These are phyloP conservation scores for Drosophila tani DNA, from an alignment of 1,140 invertebrate genomes.

Conservation along the genomic window DNA sequence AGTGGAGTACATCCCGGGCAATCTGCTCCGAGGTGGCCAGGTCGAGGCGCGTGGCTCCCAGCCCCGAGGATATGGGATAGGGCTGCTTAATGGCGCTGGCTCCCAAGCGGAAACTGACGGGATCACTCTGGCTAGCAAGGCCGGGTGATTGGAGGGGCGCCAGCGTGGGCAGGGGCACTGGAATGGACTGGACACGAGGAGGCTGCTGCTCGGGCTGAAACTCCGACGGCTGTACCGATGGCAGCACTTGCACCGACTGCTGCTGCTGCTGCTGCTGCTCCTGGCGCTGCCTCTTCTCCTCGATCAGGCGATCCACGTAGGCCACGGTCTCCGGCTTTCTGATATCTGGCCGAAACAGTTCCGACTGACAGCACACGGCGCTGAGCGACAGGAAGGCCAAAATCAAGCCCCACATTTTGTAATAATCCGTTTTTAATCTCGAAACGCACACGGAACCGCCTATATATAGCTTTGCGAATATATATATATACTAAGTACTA, in stretches of 20 bases:
- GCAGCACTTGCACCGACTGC: neutral
- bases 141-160: constrained; percentile 23
- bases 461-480: constrained; percentile 15
- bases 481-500: constrained; percentile 24
- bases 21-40: constrained; percentile 58
- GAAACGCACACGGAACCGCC: constrained; percentile 23
- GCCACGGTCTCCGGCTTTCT: constrained; percentile 37
- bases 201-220: neutral
- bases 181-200: neutral
- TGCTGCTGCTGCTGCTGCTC: neutral
- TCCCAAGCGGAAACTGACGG: neutral
- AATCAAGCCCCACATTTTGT: constrained; percentile 54
- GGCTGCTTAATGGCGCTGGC: neutral
- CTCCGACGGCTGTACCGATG: neutral
- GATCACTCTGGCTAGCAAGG: constrained; percentile 18
- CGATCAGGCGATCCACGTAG: neutral
- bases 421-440: constrained; percentile 47
- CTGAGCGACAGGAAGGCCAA: constrained; percentile 46
- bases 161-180: neutral
- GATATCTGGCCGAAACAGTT: constrained; percentile 30
- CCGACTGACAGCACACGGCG: constrained; percentile 22
- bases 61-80: neutral
- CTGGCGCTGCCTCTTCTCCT: constrained; percentile 10
- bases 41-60: constrained; percentile 34
- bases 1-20: constrained; percentile 51